Percentiles rank a stretch among this genome's conserved stretches.
phyloP scores from a whole-genome alignment of 2,797 vertebrate species.

The Sebastes vulpes region DNA sequence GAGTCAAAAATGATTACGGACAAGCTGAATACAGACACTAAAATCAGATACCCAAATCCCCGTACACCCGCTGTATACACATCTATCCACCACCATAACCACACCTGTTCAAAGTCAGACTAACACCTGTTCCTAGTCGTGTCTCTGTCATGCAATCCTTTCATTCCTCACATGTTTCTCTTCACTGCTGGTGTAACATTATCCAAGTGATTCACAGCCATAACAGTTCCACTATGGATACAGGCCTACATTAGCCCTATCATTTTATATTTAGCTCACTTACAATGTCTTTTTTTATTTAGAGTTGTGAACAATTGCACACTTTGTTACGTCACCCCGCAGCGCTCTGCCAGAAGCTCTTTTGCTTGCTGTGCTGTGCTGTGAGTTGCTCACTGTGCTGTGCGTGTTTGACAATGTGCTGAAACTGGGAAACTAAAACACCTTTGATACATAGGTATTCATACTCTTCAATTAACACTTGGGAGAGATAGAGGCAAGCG shows the following conservation, averaged over 20 bases:
- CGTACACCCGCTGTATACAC: not conserved
- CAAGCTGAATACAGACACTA: not conserved
- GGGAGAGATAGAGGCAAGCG: not conserved
- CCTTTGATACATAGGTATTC: slow-evolving; percentile 8
- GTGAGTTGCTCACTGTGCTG: not conserved
- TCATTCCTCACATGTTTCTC: not conserved
- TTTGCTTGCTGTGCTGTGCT: not conserved
- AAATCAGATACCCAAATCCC: not conserved
- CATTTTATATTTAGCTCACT: slow-evolving; percentile 38
- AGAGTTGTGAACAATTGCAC: slow-evolving; percentile 19
- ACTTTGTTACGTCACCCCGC: slow-evolving; percentile 39
- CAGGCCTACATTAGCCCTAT: not conserved
- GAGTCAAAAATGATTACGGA: not conserved
- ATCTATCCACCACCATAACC: not conserved
- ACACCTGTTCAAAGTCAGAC: slow-evolving; percentile 2
- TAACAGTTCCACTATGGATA: not conserved
- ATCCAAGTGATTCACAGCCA: not conserved
- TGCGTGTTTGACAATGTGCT: slow-evolving; percentile 16
- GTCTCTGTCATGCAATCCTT: slow-evolving; percentile 27
- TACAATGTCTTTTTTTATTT: not conserved
- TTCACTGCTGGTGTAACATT: not conserved
- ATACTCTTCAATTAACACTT: slow-evolving; percentile 38
- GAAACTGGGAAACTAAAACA: slow-evolving; percentile 14
- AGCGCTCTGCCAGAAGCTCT: slow-evolving; percentile 11
- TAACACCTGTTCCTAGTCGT: slow-evolving; percentile 6